phyloP scores from a whole-genome alignment of 1,140 invertebrate genomes.

The Akabosia matsudoensis region DNA sequence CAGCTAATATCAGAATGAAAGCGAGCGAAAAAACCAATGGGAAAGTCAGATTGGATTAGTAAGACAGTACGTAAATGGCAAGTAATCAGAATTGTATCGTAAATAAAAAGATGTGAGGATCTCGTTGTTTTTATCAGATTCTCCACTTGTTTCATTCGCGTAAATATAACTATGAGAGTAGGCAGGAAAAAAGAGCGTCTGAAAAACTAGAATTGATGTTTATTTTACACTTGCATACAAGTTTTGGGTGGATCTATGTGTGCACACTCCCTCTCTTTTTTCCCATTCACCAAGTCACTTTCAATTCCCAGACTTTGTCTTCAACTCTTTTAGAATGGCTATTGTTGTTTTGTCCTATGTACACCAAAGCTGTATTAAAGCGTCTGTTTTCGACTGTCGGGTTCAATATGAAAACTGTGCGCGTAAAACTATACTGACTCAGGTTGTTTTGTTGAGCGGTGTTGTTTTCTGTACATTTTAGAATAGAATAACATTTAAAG shows the following conservation, averaged over 20 bases:
- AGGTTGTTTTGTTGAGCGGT: no score
- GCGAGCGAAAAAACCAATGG: background rate
- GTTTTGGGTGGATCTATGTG: background rate
- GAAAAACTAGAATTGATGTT: no score
- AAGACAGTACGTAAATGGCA: background rate
- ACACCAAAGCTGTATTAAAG: no score
- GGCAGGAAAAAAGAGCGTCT: no score
- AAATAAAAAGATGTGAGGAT: background rate
- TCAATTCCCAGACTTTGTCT: constrained; percentile 4
- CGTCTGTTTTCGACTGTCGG: no score
- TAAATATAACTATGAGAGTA: no score
- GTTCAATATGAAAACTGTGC: no score
- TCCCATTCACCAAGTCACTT: background rate
- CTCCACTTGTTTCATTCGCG: background rate
- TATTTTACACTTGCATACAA: no score
- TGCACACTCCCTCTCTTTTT: background rate
- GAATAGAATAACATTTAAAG: no score
- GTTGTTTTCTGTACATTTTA: no score
- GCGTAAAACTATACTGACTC: no score
- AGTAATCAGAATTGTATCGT: background rate
- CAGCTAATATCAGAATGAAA: background rate
- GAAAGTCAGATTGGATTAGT: background rate
- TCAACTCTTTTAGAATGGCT: background rate
- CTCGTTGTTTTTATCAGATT: background rate
- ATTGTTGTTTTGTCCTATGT: background rate